phyloP scores from a whole-genome alignment of 2,888 invertebrate genomes.

The Glyphotaelius pellucidus region DNA sequence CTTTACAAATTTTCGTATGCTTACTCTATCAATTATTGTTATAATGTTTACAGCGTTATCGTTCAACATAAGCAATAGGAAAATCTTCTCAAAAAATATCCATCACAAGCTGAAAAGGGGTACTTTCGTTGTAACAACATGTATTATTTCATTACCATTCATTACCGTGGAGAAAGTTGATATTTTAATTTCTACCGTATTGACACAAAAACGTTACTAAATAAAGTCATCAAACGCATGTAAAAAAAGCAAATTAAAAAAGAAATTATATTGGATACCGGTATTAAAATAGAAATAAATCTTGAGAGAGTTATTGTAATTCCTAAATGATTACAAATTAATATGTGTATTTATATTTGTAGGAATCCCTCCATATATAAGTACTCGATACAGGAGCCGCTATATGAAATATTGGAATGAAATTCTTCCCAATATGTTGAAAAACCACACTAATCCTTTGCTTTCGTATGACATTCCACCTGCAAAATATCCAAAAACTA shows the following conservation, averaged over 20 bases:
- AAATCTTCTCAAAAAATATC: background rate
- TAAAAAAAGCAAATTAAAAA: background rate
- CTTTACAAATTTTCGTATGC: background rate
- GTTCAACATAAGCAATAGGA: background rate
- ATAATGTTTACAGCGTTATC: background rate
- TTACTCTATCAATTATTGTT: background rate
- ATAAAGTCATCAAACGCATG: background rate
- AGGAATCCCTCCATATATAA: conserved; percentile 71
- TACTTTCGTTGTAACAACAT: too few species aligned
- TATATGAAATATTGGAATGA: conserved; percentile 92
- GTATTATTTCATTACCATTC: too few species aligned
- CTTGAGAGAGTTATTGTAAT: too few species aligned
- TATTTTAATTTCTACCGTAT: too few species aligned
- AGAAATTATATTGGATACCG: too few species aligned
- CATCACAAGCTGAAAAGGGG: background rate
- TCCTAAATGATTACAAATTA: too few species aligned
- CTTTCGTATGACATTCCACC: conserved; percentile 71
- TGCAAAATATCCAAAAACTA: conserved; percentile 70
- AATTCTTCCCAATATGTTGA: conserved; percentile 85
- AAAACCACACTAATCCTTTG: conserved; percentile 75
- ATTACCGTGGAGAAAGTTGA: background rate
- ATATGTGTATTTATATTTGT: background rate
- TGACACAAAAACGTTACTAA: too few species aligned
- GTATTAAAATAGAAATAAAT: too few species aligned
- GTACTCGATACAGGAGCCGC: conserved; percentile 85